phyloP scores from a whole-genome alignment of 2,797 vertebrate species.

The Phalanger gymnotis region DNA sequence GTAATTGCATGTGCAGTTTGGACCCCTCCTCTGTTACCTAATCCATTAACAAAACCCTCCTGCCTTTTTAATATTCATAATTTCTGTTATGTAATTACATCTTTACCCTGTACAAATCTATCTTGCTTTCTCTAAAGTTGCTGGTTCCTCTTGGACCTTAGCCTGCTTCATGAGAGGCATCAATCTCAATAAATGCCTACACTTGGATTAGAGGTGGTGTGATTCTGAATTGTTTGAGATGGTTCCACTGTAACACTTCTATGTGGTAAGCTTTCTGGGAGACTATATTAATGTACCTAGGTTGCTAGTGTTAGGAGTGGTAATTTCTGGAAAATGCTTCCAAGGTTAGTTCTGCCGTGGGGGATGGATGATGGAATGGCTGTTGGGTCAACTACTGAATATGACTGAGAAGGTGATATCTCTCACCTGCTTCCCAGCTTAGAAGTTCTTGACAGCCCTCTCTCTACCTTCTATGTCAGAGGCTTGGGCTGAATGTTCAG shows the following conservation, averaged over 20 bases:
- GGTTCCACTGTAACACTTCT: not conserved
- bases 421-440: not conserved
- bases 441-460: not conserved
- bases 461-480: not conserved
- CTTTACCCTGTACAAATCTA: too few relatives aligned
- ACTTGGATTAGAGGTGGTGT: too few relatives aligned
- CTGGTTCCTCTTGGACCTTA: too few relatives aligned
- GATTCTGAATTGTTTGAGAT: too few relatives aligned
- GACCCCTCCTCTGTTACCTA: too few relatives aligned
- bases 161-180: too few relatives aligned
- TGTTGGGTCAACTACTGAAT: constrained; percentile 13
- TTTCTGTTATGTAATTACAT: too few relatives aligned
- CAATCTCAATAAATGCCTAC: too few relatives aligned
- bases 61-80: too few relatives aligned
- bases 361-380: not conserved
- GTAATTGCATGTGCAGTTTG: too few relatives aligned
- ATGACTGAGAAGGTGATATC: not conserved
- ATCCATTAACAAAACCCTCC: too few relatives aligned
- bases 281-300: not conserved
- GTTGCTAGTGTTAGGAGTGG: not conserved
- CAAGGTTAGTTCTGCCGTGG: not conserved
- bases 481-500: constrained; percentile 24
- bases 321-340: not conserved
- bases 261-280: not conserved
- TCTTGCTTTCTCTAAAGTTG: too few relatives aligned